Evolutionary conservation across 2,888 invertebrate species (phyloP).

Genomic region (Beris chalybata): DNA sequence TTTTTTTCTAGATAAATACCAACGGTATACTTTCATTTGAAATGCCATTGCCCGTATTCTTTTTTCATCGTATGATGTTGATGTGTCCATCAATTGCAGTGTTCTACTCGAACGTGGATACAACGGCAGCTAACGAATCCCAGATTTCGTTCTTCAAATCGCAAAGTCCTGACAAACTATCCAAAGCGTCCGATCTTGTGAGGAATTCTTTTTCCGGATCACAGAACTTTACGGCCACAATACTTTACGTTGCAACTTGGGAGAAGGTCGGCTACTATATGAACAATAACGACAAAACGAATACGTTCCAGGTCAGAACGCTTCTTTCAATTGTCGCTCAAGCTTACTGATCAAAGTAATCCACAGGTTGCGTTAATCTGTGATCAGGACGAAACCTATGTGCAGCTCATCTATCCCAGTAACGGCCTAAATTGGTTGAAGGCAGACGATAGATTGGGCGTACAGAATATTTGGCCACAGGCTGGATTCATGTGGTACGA

Average conservation of each 20-base stretch:
- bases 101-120: slow-evolving; percentile 90
- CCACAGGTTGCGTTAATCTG: slow-evolving; percentile 49
- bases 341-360: slow-evolving; percentile 26
- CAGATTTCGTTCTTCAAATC: slow-evolving; percentile 74
- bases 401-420: slow-evolving; percentile 83
- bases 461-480: slow-evolving; percentile 90
- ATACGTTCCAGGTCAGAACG: slow-evolving; percentile 82
- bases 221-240: slow-evolving; percentile 71
- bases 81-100: slow-evolving; percentile 89
- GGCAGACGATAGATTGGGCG: slow-evolving; percentile 72
- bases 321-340: slow-evolving; percentile 31
- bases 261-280: slow-evolving; percentile 75
- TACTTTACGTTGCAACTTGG: slow-evolving; percentile 90
- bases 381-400: slow-evolving; percentile 68
- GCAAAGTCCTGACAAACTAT: slow-evolving; percentile 62
- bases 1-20: slow-evolving; percentile 75
- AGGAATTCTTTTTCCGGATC: slow-evolving; percentile 73
- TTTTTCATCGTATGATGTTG: slow-evolving; percentile 85
- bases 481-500: slow-evolving; percentile 88
- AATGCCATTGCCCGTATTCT: slow-evolving; percentile 82
- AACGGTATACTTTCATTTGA: slow-evolving; percentile 89
- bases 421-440: slow-evolving; percentile 91
- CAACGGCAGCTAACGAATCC: slow-evolving; percentile 59
- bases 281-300: slow-evolving; percentile 68
- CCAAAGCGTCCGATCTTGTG: slow-evolving; percentile 71